Evolutionary conservation across 2,888 invertebrate species (phyloP), one percentile per base, ranked within the genome.

Genomic region (Chloroclystis v-ata): DNA sequence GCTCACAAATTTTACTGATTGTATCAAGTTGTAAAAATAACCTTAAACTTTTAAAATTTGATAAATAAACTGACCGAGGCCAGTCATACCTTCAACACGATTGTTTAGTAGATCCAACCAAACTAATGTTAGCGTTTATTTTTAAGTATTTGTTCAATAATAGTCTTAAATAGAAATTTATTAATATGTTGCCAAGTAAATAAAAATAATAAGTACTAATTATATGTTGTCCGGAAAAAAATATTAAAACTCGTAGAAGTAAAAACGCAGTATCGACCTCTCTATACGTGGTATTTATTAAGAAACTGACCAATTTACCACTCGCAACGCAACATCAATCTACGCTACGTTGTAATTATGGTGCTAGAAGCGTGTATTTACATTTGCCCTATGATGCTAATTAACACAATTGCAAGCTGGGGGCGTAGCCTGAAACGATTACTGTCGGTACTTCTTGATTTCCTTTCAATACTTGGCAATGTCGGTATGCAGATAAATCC

Each of bases 1-100:
- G 5, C 20, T 42, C 40, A 32, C 38, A 49, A 48, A 33, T 38
- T 47, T 10, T 37, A 37, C 16, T 26, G 26, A 37, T 30, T 29
- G 49, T 49, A 45, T 37, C 38, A 9, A 52, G 41, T 44, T 54
- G 47, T 60, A 61, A 50, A 61, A 57, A 52, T 65, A 60, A 67
- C 69, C 62, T 65, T 66, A 63, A 65, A 68, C 67, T 69, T 72
- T 65, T 57, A 56, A 56, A 56, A 54, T 54, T 49, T 47, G 58
- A 60, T 52, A 52, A 63, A 60, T 64, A 54, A 58, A 48, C 38
- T 56, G 47, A 48, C 44, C 63, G 67, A 72, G 70, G 75, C 69
- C 60, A 50, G 45, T 56, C 54, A 57, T 56, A 57, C 60, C 57
- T 61, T 50, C 39, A 11, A 46, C 28, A 28, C 39, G 55, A 54